Conservation (phyloP, 2,888 invertebrate genomes). For the Chrysolina oricalcia region DNA sequence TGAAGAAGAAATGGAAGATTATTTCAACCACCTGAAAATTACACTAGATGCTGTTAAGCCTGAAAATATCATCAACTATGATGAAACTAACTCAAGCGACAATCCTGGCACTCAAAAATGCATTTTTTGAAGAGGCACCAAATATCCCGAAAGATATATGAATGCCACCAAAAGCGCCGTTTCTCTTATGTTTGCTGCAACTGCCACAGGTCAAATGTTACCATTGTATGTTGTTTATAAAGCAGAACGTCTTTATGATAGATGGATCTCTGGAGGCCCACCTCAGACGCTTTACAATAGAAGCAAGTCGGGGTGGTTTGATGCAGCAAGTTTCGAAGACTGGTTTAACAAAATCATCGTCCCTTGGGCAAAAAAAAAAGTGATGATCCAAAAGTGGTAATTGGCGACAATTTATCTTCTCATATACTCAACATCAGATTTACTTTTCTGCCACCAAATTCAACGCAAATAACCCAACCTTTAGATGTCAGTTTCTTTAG, state of each 20-base stretch:
- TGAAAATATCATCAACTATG: conserved; percentile 41
- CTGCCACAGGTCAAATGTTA: background rate
- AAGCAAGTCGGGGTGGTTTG: background rate
- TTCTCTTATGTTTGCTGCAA: conserved; percentile 39
- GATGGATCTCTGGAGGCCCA: background rate
- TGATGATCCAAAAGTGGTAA: background rate
- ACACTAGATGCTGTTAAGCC: conserved; percentile 26
- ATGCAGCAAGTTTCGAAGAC: background rate
- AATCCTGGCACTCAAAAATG: conserved; percentile 41
- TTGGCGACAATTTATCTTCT: conserved; percentile 26
- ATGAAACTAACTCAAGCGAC: conserved; percentile 49
- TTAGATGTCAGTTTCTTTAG: conserved; percentile 27
- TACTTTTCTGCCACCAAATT: conserved; percentile 2
- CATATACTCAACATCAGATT: conserved; percentile 9
- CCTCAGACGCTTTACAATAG: background rate
- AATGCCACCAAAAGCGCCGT: conserved; percentile 46
- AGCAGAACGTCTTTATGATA: background rate
- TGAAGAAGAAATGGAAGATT: conserved; percentile 34
- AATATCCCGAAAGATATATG: conserved; percentile 43
- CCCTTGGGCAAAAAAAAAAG: background rate
- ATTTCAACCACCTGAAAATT: conserved; percentile 22
- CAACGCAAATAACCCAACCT: conserved; percentile 5
- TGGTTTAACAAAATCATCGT: background rate
- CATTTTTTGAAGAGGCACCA: conserved; percentile 43
- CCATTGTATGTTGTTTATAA: background rate